Evolutionary conservation across 2,113 vertebrate species (phyloP), one percentile per base, ranked within the genome.

Genomic region (Seriola dumerili): DNA sequence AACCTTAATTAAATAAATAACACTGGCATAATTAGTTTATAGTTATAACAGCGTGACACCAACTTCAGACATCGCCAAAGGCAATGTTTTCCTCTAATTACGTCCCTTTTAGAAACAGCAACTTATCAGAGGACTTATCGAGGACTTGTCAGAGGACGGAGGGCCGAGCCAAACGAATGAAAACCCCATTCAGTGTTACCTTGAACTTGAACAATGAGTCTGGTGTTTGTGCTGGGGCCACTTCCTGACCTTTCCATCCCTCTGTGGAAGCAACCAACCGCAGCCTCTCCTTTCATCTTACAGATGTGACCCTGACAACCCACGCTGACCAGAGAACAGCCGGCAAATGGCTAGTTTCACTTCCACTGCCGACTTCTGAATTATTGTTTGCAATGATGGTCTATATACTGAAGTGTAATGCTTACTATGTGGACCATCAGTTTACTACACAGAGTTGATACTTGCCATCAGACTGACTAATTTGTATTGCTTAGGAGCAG

Each of bases 171-270:
- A 73, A 84, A 76, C 81, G 85, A 91, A 90, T 89, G 88, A 92
- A 90, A 93, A 79, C 77, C 87, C 87, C 80, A 83, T 93, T 94
- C 91, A 92, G 69, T 38, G 76, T 93, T 91, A 94, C 92, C 93
- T 94, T 94, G 91, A 94, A 94, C 93, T 94, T 94, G 92, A 93
- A 95, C 94, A 95, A 93, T 92, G 88, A 85, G 87, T 72, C 90
- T 91, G 91, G 92, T 93, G 92, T 93, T 90, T 93, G 91, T 86
- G 86, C 91, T 91, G 91, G 90, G 91, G 87, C 93, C 89, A 90
- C 89, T 93, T 95, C 92, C 93, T 94, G 93, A 94, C 93, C 93
- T 89, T 79, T 91, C 83, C 81, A 81, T 91, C 78, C 80, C 91
- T 89, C 85, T 89, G 88, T 92, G 71, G 72, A 90, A 85, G 88